phyloP scores from a whole-genome alignment of 2,797 vertebrate species.

The Luscinia megarhynchos region DNA sequence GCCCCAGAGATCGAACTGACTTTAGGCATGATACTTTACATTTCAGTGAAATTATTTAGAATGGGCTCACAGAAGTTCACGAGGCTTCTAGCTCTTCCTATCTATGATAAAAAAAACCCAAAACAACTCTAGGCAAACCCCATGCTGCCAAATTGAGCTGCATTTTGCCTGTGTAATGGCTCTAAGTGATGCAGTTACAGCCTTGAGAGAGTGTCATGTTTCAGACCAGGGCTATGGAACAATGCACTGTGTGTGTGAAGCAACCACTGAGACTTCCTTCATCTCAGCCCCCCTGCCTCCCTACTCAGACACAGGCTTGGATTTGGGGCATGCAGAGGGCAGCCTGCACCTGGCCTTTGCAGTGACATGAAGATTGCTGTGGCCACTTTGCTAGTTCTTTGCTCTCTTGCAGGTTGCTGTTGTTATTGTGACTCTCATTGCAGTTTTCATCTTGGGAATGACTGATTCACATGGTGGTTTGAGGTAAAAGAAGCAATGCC shows the following conservation, averaged over 20 bases:
- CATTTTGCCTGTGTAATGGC: not conserved
- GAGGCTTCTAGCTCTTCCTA: not conserved
- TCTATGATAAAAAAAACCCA: not conserved
- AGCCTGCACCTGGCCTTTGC: not conserved
- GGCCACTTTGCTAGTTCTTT: not conserved
- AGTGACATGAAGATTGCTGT: not conserved
- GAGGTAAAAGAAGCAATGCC: not conserved
- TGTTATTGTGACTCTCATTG: not conserved
- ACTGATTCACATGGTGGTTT: not conserved
- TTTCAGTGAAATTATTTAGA: conserved; percentile 16
- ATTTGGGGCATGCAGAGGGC: not conserved
- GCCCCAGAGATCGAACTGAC: not conserved
- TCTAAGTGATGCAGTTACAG: conserved; percentile 10
- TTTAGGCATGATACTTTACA: not conserved
- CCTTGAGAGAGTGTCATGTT: not conserved
- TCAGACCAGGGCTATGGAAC: not conserved
- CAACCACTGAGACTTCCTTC: not conserved
- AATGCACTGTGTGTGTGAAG: not conserved
- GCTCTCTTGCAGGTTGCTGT: not conserved
- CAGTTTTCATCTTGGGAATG: not conserved
- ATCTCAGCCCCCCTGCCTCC: not conserved
- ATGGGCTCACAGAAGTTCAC: not conserved
- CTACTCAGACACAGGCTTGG: not conserved
- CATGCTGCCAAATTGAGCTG: not conserved
- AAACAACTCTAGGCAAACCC: not conserved